Percentiles rank a stretch among this genome's conserved stretches.
phyloP scores from a whole-genome alignment of 2,113 vertebrate genomes.

The Indri indri region DNA sequence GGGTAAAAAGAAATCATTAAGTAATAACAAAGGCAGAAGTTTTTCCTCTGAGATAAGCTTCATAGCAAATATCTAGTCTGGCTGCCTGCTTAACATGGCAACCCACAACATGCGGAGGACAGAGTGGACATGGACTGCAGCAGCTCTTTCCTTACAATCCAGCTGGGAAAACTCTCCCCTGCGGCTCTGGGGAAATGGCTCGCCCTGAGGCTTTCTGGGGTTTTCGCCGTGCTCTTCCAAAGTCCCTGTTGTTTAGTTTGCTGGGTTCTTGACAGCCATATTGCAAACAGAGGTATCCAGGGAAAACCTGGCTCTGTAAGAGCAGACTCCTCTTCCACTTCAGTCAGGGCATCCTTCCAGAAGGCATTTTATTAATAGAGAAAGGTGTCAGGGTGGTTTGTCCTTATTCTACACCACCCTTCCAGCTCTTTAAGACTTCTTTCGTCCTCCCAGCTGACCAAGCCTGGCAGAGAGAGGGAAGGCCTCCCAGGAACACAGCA shows the following conservation, averaged over 20 bases:
- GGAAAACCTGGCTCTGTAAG: background rate
- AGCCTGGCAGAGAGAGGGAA: background rate
- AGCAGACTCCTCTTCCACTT: background rate
- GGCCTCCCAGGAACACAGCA: background rate
- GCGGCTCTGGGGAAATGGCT: background rate
- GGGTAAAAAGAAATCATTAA: conserved; percentile 22
- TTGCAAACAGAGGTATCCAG: background rate
- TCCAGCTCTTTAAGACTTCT: background rate
- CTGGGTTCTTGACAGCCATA: background rate
- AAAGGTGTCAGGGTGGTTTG: background rate
- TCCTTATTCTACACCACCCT: background rate
- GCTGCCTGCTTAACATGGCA: background rate
- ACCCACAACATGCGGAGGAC: accelerated
- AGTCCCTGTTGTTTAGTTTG: background rate
- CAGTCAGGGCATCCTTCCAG: background rate
- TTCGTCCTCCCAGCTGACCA: background rate
- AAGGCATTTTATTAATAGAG: background rate
- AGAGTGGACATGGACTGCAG: background rate
- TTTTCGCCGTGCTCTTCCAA: background rate
- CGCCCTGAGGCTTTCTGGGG: background rate
- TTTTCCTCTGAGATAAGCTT: background rate
- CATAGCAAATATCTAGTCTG: background rate
- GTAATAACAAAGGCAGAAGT: background rate
- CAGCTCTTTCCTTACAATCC: background rate
- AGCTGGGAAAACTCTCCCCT: background rate